These are phyloP conservation scores for Nomada flava DNA, from an alignment of 2,888 invertebrate genomes.

Conservation along the genomic window DNA sequence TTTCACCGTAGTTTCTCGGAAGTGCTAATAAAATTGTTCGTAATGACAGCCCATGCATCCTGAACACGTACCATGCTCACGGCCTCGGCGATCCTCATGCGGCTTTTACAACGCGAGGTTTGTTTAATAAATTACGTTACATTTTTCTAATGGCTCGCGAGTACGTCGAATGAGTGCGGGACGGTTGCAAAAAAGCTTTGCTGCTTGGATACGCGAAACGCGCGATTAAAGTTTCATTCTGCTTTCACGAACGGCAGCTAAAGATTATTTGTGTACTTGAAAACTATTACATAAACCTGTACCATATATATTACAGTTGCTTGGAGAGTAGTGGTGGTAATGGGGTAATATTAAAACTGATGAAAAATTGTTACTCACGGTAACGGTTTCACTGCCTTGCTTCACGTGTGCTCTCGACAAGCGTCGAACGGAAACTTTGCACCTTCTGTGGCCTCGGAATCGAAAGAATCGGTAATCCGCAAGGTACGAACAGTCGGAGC, in stretches of 20 bases:
- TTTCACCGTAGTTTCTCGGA: constrained; percentile 63
- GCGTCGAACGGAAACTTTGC: constrained; percentile 47
- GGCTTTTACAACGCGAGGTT: constrained; percentile 40
- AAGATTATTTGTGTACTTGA: background rate
- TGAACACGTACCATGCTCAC: constrained; percentile 27
- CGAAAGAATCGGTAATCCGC: constrained; percentile 50
- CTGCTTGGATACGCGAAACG: constrained; percentile 5
- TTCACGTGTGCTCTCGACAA: constrained; percentile 31
- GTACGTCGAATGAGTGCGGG: background rate
- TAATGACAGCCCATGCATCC: constrained; percentile 63
- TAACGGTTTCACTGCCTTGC: background rate
- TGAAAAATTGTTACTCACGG: constrained; percentile 15
- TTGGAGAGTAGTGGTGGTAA: too few species aligned
- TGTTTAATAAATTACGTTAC: constrained; percentile 59
- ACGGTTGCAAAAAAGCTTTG: background rate
- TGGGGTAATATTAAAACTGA: background rate
- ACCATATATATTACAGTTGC: background rate
- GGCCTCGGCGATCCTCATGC: constrained; percentile 1
- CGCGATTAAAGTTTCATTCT: constrained; percentile 12
- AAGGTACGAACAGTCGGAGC: constrained; percentile 53
- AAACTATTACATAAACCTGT: background rate
- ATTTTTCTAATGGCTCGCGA: constrained; percentile 28
- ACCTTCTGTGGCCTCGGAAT: constrained; percentile 13
- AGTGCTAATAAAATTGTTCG: constrained; percentile 55
- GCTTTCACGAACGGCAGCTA: constrained; percentile 26